Conservation (phyloP, 2,113 vertebrate species). For the human (Homo sapiens) region GRCh38 chr14:32328001-32328500, state of each 20-base stretch:
- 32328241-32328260: neutral
- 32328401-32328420: neutral
- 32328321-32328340: constrained; percentile 72
- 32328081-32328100: constrained; percentile 19
- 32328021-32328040: constrained; percentile 45
- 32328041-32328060: neutral
- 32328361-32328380: constrained; percentile 57
- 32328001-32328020: constrained; percentile 39
- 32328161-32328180: constrained; percentile 24
- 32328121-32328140: constrained; percentile 20
- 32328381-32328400: constrained; percentile 70
- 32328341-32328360: constrained; percentile 43
- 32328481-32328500: constrained; percentile 8
- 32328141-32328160: constrained; percentile 37
- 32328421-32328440: constrained; percentile 11
- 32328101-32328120: constrained; percentile 2
- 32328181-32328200: constrained; percentile 14
- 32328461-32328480: neutral
- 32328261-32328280: neutral
- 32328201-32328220: constrained; percentile 18
- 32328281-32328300: constrained; percentile 47
- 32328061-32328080: constrained; percentile 32
- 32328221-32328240: constrained; percentile 46
- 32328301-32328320: constrained; percentile 63
- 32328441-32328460: neutral